Base-by-base conservation (phyloP, 1,140 invertebrate genomes). In the Apocrypta bakeri region DNA sequence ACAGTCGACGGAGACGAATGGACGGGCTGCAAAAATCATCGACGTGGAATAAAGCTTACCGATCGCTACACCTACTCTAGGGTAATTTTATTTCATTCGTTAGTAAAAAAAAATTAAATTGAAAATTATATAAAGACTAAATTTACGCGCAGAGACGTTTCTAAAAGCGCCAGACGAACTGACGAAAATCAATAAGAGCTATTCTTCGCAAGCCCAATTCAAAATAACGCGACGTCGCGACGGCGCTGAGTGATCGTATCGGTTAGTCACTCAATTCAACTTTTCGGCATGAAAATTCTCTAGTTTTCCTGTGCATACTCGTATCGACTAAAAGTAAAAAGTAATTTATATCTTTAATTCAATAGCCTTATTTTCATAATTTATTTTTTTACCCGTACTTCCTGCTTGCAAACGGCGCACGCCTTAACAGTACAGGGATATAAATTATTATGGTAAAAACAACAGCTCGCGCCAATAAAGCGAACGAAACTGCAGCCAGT, bases 141-240 rank as follows among this genome's bases (percentile, higher is more conserved):
- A 29, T 11, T 37, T 37, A 37, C 21, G 14, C 21, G 31, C 12
- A 7, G 8, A 71, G 17, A 1, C 4, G 33, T 25, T 6, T 48
- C 0, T 17, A n/a, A 56, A 48, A 56, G 21, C 48, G 21, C 48
- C 48, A n/a, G 21, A n/a, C 48, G 17, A 56, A 6, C 48, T n/a
- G 31, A 69, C 29, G 7, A 24, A 42, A 87, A 88, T 88, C 89
- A 82, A 89, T 88, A 88, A 79, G 86, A 87, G 79, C 80, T 81
- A 84, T 73, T 82, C 77, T 83, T 78, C 78, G 64, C 84, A 64
- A 83, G 56, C 79, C 72, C 71, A 76, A 86, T 80, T 86, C 72
- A 85, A 88, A 89, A 88, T 88, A 89, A 87, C 86, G 85, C 84
- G 85, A 81, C 83, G 85, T 85, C 85, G 86, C 85, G 87, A 88